Percentiles rank a stretch among this genome's conserved stretches.
Evolutionary conservation across 2,888 invertebrate genomes (phyloP).

Genomic region (Lysandra coridon): DNA sequence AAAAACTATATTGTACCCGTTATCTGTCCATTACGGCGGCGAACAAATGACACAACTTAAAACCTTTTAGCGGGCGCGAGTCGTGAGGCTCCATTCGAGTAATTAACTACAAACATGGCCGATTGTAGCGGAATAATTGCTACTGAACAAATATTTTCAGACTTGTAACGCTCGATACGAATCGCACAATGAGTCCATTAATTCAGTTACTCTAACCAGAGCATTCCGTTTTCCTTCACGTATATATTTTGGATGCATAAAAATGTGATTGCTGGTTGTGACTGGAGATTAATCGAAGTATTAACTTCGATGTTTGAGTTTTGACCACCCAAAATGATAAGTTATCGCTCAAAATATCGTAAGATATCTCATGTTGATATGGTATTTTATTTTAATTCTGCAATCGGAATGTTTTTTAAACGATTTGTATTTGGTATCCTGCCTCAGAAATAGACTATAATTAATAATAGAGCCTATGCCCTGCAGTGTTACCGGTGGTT

Average conservation of each 20-base stretch:
- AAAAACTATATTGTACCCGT: conserved; percentile 58
- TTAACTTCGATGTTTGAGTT: background rate
- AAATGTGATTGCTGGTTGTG: background rate
- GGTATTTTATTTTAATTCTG: background rate
- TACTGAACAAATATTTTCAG: conserved; percentile 29
- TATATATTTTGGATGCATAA: background rate
- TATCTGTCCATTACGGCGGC: conserved; percentile 74
- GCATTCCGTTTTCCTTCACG: background rate
- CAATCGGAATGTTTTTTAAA: background rate
- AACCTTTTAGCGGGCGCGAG: conserved; percentile 71
- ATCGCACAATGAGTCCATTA: conserved; percentile 13
- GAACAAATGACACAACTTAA: conserved; percentile 74
- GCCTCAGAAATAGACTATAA: too few species aligned
- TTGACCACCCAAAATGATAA: background rate
- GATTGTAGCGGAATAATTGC: conserved; percentile 15
- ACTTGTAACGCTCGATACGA: conserved; percentile 7
- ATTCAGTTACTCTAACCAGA: background rate
- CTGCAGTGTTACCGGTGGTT: too few species aligned
- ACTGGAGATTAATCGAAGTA: background rate
- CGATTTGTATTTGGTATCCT: background rate
- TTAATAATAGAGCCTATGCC: too few species aligned
- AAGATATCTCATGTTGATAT: background rate
- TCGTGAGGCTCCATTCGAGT: conserved; percentile 71
- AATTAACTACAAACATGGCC: conserved; percentile 60
- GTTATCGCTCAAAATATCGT: background rate